A percentile compares a stretch with the other conserved stretches of the same genome.
Evolutionary conservation across 2,113 vertebrate species (phyloP).

Genomic region (Otocyon megalotis): DNA sequence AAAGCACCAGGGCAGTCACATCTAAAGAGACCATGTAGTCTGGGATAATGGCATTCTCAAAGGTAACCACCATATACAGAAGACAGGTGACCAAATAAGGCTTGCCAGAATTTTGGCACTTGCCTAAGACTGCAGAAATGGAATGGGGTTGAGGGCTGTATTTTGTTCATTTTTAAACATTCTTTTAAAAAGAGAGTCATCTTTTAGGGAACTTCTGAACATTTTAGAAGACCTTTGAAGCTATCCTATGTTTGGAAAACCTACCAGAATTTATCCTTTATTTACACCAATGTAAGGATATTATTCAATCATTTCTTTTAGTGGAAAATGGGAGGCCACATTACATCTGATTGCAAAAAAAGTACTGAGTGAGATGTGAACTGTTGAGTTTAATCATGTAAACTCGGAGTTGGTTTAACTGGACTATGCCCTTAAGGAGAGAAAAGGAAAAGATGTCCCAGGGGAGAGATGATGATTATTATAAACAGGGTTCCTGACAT

Average conservation of each 20-base stretch:
- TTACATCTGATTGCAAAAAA: background rate
- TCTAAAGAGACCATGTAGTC: background rate
- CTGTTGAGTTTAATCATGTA: background rate
- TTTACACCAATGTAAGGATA: background rate
- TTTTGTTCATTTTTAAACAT: background rate
- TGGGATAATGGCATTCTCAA: background rate
- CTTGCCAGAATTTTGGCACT: background rate
- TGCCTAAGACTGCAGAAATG: background rate
- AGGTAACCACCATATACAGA: background rate
- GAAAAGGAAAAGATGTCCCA: background rate
- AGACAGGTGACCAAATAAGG: background rate
- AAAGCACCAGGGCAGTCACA: background rate
- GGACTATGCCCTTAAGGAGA: background rate
- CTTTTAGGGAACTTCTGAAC: background rate
- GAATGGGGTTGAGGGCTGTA: fast-evolving
- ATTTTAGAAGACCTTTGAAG: background rate
- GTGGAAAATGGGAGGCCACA: background rate
- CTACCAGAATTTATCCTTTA: background rate
- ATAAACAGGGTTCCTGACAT: background rate
- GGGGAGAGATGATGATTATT: background rate
- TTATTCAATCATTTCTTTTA: background rate
- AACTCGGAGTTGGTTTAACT: background rate
- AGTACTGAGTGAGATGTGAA: background rate
- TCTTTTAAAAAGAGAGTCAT: background rate
- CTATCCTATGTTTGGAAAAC: background rate